Base-by-base conservation (phyloP, 2,888 invertebrate species). In the Fissipunctia ypsillon region DNA sequence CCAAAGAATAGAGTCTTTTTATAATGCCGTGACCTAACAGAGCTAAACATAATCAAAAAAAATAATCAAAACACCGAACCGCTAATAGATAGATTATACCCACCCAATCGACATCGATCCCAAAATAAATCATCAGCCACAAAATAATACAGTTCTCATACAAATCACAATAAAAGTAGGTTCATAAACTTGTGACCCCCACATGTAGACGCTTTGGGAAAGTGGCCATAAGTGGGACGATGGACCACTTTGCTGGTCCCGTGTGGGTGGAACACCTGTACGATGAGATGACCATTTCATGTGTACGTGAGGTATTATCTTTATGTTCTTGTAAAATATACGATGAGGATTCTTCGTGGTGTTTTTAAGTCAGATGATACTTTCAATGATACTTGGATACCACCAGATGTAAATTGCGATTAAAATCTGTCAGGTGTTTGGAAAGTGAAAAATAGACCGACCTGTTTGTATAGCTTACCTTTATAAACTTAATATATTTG, bases 111-210 rank as follows among this genome's bases (percentile, higher is more conserved):
- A 54, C 14, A 73, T 65, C 57, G 56, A 60, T 41, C 31, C 43
- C n/a, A 65, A 60, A 69, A 79, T 56, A 74, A 72, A 74, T 68
- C 45, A 72, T 74, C 48, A 64, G 22, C 50, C 57, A 81, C 59
- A 76, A 73, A 80, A 75, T 84, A 80, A 70, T 73, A 78, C 71
- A 81, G 78, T 84, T 85, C 78, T 80, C 86, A 85, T 81, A 86
- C 81, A 86, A 86, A 85, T 82, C 76, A 82, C 78, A 84, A 86
- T 80, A 86, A 84, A 85, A 86, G 85, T 86, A 85, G 87, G 87
- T 79, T 84, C 78, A 79, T 78, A 86, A 84, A 85, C 85, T 84
- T 85, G 76, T 81, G 87, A 87, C 84, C 87, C 69, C 35, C 77
- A 45, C 78, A 54, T 78, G 83, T 61, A 78, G 78, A 64, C 70